Evolutionary conservation across 2,113 vertebrate genomes (phyloP), one percentile per base, ranked within the genome.

Genomic region (Lepus timidus): DNA sequence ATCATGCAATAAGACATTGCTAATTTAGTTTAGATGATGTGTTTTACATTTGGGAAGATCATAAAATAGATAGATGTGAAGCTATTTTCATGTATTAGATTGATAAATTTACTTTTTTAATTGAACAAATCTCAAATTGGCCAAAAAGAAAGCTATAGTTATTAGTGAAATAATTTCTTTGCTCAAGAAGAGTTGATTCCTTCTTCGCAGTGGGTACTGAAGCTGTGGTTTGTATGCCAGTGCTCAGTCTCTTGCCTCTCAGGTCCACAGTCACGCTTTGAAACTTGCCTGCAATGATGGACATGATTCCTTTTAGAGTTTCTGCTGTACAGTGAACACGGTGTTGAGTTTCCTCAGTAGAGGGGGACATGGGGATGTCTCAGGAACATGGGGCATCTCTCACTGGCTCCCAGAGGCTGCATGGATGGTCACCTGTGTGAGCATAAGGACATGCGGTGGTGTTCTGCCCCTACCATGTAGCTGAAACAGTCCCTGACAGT

Each of bases 1-100:
- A 93, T 87, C 96, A 96, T 71, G 93, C 52, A 91, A 49, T 27
- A 73, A 31, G 51, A 55, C 86, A 23, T 92, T 64, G 17, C 36
- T 65, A 61, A 58, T 36, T 83, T 80, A 91, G 83, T 86, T 90
- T 90, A 55, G 1, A 31, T 94, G 36, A 36, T 27, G 6, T 94
- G 13, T 90, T 39, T 25, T 76, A 70, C 52, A 82, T 93, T 83
- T 85, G 12, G 29, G 36, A 85, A 73, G 27, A 12, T 1, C 25
- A 33, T 80, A 82, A 92, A 74, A 74, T 85, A 49, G 19, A 39
- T 19, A 70, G n/a, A 36, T 55, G 55, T 36, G 36, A 85, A 94
- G 78, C 31, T 65, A 84, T n/a, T 25, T 75, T 95, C 44, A 94
- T 61, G 82, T 73, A 3, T 73, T 79, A 36, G 20, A 61, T 67